Conservation (phyloP, 1,140 invertebrate genomes). For the Phenacoccus solenopsis region DNA sequence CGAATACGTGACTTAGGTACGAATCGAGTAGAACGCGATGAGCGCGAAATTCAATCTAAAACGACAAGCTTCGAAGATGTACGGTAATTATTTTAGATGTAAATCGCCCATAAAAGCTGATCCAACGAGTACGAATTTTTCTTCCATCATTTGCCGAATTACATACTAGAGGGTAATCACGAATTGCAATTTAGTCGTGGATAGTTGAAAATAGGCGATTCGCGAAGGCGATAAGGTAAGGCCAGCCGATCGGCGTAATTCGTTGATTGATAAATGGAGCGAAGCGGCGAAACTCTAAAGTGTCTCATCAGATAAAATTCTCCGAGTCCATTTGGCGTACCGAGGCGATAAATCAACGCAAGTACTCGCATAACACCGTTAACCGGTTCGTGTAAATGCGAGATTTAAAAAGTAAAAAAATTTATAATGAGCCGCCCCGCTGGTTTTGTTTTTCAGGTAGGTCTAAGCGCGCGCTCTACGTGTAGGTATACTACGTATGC, state of each 20-base stretch:
- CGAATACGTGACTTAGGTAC: neutral
- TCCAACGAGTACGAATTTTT: neutral
- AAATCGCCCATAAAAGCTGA: neutral
- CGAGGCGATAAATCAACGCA: neutral
- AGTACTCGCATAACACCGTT: neutral
- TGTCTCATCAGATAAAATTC: neutral
- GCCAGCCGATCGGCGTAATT: neutral
- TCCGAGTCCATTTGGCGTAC: neutral
- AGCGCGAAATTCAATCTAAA: neutral
- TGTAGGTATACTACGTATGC: neutral
- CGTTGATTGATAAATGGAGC: slow-evolving; percentile 1
- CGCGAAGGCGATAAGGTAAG: neutral
- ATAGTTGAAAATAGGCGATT: neutral
- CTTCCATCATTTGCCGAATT: too few species aligned
- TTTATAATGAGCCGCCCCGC: neutral
- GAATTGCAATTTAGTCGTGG: neutral
- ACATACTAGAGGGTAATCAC: too few species aligned
- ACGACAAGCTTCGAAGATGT: neutral
- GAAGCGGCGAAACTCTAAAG: neutral
- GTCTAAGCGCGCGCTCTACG: too few species aligned
- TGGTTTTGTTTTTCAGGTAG: neutral
- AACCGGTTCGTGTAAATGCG: neutral
- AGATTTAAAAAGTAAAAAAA: neutral
- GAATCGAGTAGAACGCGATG: neutral
- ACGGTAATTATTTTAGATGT: neutral